phyloP scores from a whole-genome alignment of 2,113 vertebrate species.

The Chrysochloris asiatica region DNA sequence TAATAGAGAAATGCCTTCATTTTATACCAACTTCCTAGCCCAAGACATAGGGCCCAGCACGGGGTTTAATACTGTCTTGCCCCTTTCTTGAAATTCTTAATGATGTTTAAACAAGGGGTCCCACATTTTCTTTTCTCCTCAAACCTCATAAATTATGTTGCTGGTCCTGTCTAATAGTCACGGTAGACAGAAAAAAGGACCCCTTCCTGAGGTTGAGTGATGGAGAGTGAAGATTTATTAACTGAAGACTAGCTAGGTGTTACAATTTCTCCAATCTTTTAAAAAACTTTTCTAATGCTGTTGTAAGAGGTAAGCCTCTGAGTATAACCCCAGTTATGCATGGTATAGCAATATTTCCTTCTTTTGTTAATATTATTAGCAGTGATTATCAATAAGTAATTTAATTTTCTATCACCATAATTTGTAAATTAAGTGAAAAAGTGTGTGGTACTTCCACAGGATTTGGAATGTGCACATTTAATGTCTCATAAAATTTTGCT shows the following conservation, averaged over 20 bases:
- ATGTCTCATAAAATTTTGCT: constrained; percentile 35
- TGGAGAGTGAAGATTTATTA: constrained; percentile 18
- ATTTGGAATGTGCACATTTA: not conserved
- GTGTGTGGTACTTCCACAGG: not conserved
- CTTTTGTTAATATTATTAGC: constrained; percentile 6
- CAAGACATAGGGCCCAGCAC: not conserved
- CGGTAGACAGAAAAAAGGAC: not conserved
- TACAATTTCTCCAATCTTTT: not conserved
- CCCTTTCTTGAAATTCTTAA: not conserved
- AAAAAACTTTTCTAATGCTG: not conserved
- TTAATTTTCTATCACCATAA: constrained; percentile 1
- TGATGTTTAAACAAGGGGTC: not conserved
- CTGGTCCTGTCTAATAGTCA: not conserved
- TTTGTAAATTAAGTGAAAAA: not conserved
- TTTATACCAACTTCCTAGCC: not conserved
- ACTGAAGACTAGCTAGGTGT: not conserved
- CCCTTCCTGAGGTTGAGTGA: constrained; percentile 24
- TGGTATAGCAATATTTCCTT: not conserved
- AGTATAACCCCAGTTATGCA: not conserved
- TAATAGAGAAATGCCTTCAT: constrained; percentile 25
- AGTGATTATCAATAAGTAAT: constrained; percentile 5
- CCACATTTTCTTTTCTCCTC: constrained; percentile 10
- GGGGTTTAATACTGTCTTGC: not conserved
- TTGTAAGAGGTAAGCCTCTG: not conserved
- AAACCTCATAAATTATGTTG: not conserved